These are phyloP conservation scores for Forbesichthys agassizii DNA, from an alignment of 2,113 vertebrate genomes.

Conservation along the genomic window DNA sequence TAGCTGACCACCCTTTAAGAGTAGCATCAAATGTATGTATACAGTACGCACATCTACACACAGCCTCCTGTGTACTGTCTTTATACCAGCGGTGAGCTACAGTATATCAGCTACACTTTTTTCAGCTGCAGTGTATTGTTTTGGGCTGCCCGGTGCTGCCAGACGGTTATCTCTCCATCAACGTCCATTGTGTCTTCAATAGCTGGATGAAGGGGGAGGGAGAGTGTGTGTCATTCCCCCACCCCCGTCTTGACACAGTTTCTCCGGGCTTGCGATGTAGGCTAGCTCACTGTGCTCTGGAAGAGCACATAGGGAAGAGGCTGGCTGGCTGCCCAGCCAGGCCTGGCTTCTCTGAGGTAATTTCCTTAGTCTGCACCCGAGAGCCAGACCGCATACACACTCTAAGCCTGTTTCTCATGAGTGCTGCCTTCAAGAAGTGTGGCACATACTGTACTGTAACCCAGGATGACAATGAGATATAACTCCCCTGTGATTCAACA, in stretches of 20 bases:
- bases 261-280: conserved; percentile 21
- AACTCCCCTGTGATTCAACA: conserved; percentile 9
- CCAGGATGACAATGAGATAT: not conserved
- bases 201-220: conserved; percentile 17
- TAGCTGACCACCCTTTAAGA: too few relatives aligned
- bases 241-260: conserved; percentile 34
- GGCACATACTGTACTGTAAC: conserved; percentile 3
- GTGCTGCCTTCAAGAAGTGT: conserved; percentile 37
- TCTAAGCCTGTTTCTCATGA: conserved; percentile 24
- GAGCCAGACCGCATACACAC: conserved; percentile 16
- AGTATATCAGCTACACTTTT: conserved; percentile 4
- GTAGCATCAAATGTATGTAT: too few relatives aligned
- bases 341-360: conserved; percentile 52
- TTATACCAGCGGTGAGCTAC: conserved; percentile 5
- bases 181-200: conserved; percentile 38
- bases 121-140: conserved; percentile 32
- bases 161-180: conserved; percentile 54
- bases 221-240: conserved; percentile 42
- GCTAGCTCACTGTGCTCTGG: conserved; percentile 49
- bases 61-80: not conserved
- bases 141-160: conserved; percentile 29
- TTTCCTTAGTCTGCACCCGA: conserved; percentile 39
- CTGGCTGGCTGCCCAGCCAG: conserved; percentile 61
- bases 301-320: conserved; percentile 50
- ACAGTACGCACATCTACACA: not conserved